phyloP scores from a whole-genome alignment of 92 coral and sea anemone species.

The Actinernus sp. region DNA sequence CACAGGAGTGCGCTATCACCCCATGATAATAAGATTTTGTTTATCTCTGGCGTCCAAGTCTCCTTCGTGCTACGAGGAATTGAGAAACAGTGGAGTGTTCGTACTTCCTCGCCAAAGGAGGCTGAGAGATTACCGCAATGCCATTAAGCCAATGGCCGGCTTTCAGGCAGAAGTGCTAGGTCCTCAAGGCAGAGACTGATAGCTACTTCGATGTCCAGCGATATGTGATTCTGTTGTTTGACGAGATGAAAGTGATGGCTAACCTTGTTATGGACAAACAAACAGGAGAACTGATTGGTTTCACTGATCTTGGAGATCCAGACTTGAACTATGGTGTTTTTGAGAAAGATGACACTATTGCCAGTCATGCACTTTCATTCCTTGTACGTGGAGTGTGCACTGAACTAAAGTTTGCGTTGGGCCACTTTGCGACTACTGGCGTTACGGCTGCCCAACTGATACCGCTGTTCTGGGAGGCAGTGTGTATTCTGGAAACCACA shows the following conservation, averaged over 20 bases:
- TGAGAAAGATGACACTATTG: conserved; percentile 47
- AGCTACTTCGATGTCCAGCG: conserved; percentile 49
- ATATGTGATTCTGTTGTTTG: conserved; percentile 51
- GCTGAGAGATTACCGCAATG: conserved; percentile 56
- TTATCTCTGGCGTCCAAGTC: conserved; percentile 49
- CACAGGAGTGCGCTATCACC: conserved; percentile 60
- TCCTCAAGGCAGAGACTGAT: conserved; percentile 42
- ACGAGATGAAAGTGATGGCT: conserved; percentile 59
- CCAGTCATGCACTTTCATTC: conserved; percentile 62
- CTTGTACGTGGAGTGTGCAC: conserved; percentile 68
- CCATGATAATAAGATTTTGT: conserved; percentile 61
- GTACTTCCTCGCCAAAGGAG: conserved; percentile 56
- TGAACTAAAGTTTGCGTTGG: conserved; percentile 59
- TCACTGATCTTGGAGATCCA: conserved; percentile 70
- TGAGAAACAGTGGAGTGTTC: conserved; percentile 44
- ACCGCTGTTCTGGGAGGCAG: conserved; percentile 71
- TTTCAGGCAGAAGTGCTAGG: too few species aligned
- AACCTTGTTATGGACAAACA: conserved; percentile 56
- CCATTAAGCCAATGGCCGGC: too few species aligned
- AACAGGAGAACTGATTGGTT: conserved; percentile 53
- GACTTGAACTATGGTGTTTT: conserved; percentile 57
- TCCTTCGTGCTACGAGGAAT: conserved; percentile 60
- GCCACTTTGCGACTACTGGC: conserved; percentile 73
- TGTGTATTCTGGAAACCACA: conserved; percentile 41
- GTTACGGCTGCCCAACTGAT: conserved; percentile 63